Percentiles rank a stretch among this genome's conserved stretches.
These are phyloP conservation scores for Eupithecia subfuscata DNA, from an alignment of 2,888 invertebrate species.

Conservation along the genomic window DNA sequence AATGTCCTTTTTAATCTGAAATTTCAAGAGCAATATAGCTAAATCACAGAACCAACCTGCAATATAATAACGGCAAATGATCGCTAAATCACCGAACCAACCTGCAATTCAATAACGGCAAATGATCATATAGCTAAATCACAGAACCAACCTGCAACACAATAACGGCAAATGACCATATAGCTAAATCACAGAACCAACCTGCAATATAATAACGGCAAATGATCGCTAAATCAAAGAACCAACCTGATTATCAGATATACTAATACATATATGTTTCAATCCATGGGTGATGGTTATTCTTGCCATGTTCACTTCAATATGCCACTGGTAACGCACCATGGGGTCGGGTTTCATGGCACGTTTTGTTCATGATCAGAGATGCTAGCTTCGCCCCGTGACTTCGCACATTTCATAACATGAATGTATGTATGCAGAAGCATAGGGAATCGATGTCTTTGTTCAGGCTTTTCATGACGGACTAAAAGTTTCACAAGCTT, in stretches of 20 bases:
- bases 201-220: neutral
- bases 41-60: no score
- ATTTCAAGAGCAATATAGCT: neutral
- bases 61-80: neutral
- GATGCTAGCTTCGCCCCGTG: neutral
- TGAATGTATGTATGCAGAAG: neutral
- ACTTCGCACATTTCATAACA: neutral
- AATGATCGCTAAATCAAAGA: no score
- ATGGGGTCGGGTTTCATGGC: neutral
- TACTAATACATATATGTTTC: neutral
- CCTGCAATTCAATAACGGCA: neutral
- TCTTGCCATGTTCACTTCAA: neutral
- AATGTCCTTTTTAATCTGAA: neutral
- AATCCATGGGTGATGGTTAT: slow-evolving; percentile 4
- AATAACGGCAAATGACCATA: neutral
- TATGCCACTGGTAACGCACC: slow-evolving; percentile 6
- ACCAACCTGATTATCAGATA: neutral
- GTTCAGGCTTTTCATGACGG: neutral
- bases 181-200: neutral
- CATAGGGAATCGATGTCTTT: neutral
- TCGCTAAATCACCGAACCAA: neutral
- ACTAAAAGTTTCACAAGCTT: neutral
- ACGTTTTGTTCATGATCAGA: neutral
- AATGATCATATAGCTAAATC: no score
- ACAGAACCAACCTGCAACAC: neutral